Conservation (phyloP, 2,113 vertebrate genomes). For the Aplodontia rufa region DNA sequence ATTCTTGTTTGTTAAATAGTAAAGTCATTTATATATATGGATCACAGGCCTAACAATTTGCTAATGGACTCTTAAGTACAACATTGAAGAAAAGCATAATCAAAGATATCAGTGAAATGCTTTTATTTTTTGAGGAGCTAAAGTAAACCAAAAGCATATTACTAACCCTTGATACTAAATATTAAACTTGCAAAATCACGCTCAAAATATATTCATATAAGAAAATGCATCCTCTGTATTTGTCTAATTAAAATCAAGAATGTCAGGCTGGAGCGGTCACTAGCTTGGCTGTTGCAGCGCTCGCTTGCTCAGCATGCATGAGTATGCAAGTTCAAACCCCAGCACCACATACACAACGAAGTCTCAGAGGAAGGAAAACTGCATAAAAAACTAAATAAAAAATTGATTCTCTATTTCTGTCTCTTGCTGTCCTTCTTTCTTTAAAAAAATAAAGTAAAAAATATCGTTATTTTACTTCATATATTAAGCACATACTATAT, state of each 20-base stretch:
- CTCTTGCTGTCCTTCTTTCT: no score
- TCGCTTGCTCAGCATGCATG: no score
- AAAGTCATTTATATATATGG: background rate
- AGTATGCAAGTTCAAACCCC: no score
- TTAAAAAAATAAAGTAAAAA: constrained; percentile 28
- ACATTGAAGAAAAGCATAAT: background rate
- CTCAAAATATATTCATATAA: background rate
- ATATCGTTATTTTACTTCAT: background rate
- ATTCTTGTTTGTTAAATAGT: background rate
- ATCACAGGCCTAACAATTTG: background rate
- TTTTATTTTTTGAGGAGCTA: background rate
- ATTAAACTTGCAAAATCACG: background rate
- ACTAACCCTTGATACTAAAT: background rate
- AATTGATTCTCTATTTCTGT: no score
- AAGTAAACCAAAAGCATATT: background rate
- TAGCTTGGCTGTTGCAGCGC: no score
- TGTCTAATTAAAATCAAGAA: constrained; percentile 32
- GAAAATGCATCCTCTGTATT: background rate
- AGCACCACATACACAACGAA: no score
- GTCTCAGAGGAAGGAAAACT: no score
- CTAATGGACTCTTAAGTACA: background rate
- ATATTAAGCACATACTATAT: background rate
- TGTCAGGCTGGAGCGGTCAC: no score
- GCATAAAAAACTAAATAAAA: no score
- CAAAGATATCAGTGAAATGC: background rate